Conservation (phyloP, 2,888 invertebrate genomes). For the Salpingus planirostris region DNA sequence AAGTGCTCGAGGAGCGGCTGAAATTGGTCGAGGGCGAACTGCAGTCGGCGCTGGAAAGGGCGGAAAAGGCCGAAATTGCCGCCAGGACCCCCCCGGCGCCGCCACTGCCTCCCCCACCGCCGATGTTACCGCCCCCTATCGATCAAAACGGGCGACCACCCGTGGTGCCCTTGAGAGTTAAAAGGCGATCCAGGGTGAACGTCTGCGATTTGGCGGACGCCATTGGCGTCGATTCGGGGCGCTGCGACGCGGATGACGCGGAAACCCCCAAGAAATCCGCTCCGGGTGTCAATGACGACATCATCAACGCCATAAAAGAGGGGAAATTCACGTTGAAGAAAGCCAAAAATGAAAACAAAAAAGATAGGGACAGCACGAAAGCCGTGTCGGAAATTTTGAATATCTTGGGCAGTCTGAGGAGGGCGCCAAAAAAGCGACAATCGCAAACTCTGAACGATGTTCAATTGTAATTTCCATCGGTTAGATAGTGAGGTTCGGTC, state of each 20-base stretch:
- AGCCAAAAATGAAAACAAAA: conserved; percentile 46
- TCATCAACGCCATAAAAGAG: conserved; percentile 68
- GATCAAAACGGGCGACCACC: no score
- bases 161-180: conserved; percentile 47
- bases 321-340: conserved; percentile 63
- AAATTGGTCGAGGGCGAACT: conserved; percentile 61
- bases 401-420: conserved; percentile 54
- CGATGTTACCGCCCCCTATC: conserved; percentile 41
- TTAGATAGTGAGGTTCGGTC: no score
- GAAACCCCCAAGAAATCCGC: conserved; percentile 30
- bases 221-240: conserved; percentile 23
- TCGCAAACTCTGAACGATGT: conserved; percentile 23
- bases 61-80: conserved; percentile 49
- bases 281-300: conserved; percentile 60
- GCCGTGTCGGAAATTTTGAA: conserved; percentile 60
- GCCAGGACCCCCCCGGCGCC: no score
- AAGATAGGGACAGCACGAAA: conserved; percentile 52
- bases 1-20: conserved; percentile 61
- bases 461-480: no score
- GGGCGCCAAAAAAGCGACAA: conserved; percentile 44
- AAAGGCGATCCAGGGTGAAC: conserved; percentile 37
- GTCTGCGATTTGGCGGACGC: conserved; percentile 27
- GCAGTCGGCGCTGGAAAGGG: conserved; percentile 50
- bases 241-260: no score
- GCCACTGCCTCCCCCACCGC: conserved; percentile 33